These are phyloP conservation scores for Menidia menidia DNA, from an alignment of 2,797 vertebrate species.

Conservation along the genomic window DNA sequence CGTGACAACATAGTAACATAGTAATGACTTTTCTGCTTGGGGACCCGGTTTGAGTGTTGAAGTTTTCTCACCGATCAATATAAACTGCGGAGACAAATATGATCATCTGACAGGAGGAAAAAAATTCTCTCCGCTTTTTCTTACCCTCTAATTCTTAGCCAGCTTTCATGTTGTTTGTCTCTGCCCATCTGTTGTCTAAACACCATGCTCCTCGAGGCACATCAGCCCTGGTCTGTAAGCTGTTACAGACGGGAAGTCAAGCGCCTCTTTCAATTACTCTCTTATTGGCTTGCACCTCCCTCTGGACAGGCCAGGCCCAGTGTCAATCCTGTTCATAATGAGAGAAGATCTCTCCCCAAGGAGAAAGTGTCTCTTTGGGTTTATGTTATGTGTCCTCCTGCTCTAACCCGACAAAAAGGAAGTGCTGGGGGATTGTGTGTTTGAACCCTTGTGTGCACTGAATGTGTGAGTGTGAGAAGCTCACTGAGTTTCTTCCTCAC, in stretches of 20 bases:
- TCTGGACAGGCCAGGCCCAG: conserved; percentile 71
- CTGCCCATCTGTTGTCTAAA: conserved; percentile 79
- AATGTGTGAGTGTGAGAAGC: conserved; percentile 11
- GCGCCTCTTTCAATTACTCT: conserved; percentile 82
- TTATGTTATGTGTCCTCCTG: conserved; percentile 71
- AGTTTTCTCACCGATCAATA: conserved; percentile 17
- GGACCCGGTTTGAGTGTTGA: conserved; percentile 25
- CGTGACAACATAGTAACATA: conserved; percentile 39
- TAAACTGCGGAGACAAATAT: conserved; percentile 11
- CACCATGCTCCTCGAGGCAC: conserved; percentile 58
- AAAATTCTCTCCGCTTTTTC: conserved; percentile 26
- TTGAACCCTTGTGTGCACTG: conserved; percentile 20
- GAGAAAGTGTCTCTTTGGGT: conserved; percentile 79
- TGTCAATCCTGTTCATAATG: conserved; percentile 82
- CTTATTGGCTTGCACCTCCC: conserved; percentile 80
- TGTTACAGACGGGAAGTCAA: conserved; percentile 79
- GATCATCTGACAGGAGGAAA: conserved; percentile 27
- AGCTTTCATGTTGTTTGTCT: conserved; percentile 72
- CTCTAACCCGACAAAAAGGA: conserved; percentile 71
- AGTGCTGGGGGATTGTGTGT: conserved; percentile 31
- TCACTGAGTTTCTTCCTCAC: conserved; percentile 8
- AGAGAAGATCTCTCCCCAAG: conserved; percentile 79
- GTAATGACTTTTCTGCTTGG: conserved; percentile 24
- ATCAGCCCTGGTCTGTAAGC: conserved; percentile 74
- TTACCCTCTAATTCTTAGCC: conserved; percentile 41